Evolutionary conservation across 2,113 vertebrate species (phyloP).

Genomic region (Uria lomvia): DNA sequence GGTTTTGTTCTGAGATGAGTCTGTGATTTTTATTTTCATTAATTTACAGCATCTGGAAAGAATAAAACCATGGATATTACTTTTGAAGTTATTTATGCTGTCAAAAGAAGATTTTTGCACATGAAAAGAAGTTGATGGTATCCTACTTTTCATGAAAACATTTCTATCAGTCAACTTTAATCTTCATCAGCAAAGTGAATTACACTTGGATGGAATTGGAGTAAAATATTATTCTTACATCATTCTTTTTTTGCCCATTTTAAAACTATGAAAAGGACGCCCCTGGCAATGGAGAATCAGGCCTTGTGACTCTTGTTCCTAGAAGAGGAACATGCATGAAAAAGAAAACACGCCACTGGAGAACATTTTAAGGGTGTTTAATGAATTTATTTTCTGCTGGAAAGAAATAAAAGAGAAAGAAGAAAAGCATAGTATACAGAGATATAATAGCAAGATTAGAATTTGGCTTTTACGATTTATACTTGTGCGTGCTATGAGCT

Average conservation of each 20-base stretch:
- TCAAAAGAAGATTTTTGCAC: not conserved
- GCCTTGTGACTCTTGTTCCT: not conserved
- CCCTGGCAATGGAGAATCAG: not conserved
- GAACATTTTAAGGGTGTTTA: not conserved
- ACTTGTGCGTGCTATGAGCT: not conserved
- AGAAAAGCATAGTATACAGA: not conserved
- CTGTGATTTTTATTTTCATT: not conserved
- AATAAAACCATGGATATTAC: not conserved
- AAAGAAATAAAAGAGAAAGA: conserved; percentile 9
- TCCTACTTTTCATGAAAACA: not conserved
- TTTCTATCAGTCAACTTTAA: not conserved
- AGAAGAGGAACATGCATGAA: not conserved
- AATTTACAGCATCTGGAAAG: not conserved
- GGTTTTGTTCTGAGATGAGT: not conserved
- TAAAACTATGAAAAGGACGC: not conserved
- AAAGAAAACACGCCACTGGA: not conserved
- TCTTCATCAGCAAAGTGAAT: not conserved
- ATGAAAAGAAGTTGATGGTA: not conserved
- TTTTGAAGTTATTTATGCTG: not conserved
- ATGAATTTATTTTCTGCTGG: conserved; percentile 5
- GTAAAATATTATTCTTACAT: not conserved
- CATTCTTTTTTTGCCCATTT: not conserved
- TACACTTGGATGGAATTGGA: not conserved
- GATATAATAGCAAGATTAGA: not conserved
- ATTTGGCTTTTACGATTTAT: not conserved